Conservation (phyloP, 2,113 vertebrate species). For the Anas platyrhynchos region DNA sequence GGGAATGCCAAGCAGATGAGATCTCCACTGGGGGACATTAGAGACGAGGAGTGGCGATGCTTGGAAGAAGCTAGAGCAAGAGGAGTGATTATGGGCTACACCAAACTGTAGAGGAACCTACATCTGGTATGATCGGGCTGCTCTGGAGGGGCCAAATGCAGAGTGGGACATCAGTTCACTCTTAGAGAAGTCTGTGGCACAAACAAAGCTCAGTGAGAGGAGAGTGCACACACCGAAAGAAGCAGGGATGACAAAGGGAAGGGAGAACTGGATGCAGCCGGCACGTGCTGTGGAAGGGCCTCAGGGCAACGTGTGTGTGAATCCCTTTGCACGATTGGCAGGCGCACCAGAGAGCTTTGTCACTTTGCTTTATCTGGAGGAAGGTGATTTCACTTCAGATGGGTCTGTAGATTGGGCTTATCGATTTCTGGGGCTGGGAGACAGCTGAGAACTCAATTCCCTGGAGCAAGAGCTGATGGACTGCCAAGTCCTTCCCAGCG, state of each 20-base stretch:
- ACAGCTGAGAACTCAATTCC: constrained; percentile 17
- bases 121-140: fast-evolving
- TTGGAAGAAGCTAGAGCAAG: neutral
- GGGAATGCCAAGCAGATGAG: neutral
- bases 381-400: constrained; percentile 30
- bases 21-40: neutral
- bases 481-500: neutral
- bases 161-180: neutral
- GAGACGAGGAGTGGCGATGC: neutral
- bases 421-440: constrained; percentile 35
- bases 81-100: neutral
- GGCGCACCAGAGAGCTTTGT: neutral
- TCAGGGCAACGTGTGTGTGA: neutral
- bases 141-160: neutral
- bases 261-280: neutral
- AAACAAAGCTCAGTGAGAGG: neutral
- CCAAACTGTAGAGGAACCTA: neutral
- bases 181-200: neutral
- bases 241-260: neutral
- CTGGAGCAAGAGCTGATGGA: constrained; percentile 12
- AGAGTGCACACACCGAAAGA: neutral
- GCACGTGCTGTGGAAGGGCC: neutral
- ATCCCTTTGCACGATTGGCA: constrained; percentile 34
- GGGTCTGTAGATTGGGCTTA: constrained; percentile 38
- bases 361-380: neutral